Base-by-base conservation (phyloP, 2,888 invertebrate genomes). In the Drosophila ezoana region DNA sequence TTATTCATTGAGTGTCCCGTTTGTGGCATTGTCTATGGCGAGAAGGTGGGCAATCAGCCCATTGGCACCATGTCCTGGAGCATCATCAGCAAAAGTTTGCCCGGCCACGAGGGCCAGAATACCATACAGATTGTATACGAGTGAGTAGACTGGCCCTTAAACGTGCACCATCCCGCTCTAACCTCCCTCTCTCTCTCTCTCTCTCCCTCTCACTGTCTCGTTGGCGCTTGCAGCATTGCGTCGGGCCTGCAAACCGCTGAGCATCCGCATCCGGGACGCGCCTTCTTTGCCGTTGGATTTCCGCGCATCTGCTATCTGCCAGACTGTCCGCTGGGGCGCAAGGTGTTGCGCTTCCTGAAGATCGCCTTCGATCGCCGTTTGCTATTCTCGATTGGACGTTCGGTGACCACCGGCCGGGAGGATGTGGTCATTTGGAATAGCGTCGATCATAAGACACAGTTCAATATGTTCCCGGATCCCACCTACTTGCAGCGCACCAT, bases 401-500 rank as follows among this genome's bases (percentile, higher is more conserved):
- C 98, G 1, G 95, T 95, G 64, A 98, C 98, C 0, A 98, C 98
- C 0, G 98, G 98, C 0, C 95, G 96, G 81, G 96, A 97, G 90
- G 96, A 98, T 93, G 97, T 97, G 67, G 96, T 98, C 59, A 95
- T 97, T 47, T 98, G 98, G 98, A 97, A 97, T 90, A 95, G 95
- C 89, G 96, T 97, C 69, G 97, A 97, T 88, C 97, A 97, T 91
- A 97, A 97, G 92, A 97, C 97, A 64, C 95, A 96, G 91, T 93
- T 95, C 28, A 95, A 95, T 59, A 95, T 96, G 77, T 96, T 95
- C 91, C 96, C 97, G 2, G 97, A 97, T 93, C 94, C 95, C 4
- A 95, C 94, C 67, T 97, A 96, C 91, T 93, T 97, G 76, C 95
- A 95, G 84, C 94, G 93, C 59, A 92, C 92, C 65, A 91, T 93